A percentile compares a stretch with the other conserved stretches of the same genome.
phyloP scores from a whole-genome alignment of 2,888 invertebrate species.

The Erpobdella octoculata region DNA sequence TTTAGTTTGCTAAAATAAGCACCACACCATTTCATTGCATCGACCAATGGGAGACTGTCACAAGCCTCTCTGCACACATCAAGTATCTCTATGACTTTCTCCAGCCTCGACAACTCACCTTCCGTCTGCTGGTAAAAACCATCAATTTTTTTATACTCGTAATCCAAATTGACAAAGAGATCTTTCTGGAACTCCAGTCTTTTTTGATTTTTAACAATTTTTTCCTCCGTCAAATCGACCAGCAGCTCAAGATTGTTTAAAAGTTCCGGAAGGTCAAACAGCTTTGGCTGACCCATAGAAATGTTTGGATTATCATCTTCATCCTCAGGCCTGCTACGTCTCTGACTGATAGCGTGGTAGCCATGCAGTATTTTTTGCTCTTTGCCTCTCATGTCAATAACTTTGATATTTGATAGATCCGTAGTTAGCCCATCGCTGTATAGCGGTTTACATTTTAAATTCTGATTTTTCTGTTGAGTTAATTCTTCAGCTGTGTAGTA shows the following conservation, averaged over 20 bases:
- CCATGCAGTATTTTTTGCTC: slow-evolving; percentile 68
- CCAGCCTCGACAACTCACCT: background rate
- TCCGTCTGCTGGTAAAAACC: background rate
- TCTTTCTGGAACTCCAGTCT: background rate
- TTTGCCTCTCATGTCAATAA: slow-evolving; percentile 96
- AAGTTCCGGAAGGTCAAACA: slow-evolving; percentile 72
- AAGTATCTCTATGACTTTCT: too few species aligned
- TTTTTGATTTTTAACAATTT: slow-evolving; percentile 64
- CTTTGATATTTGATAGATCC: slow-evolving; percentile 69
- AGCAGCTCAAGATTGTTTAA: slow-evolving; percentile 82
- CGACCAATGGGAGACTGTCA: slow-evolving; percentile 12
- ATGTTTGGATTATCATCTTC: too few species aligned
- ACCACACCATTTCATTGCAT: slow-evolving; percentile 41
- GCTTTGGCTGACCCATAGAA: slow-evolving; percentile 50
- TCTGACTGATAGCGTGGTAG: slow-evolving; percentile 37
- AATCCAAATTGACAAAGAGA: background rate
- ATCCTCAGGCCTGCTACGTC: slow-evolving; percentile 57
- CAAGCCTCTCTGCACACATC: slow-evolving; percentile 15
- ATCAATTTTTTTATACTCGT: background rate
- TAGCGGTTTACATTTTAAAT: slow-evolving; percentile 34
- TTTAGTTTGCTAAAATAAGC: slow-evolving; percentile 45
- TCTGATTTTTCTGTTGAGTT: slow-evolving; percentile 47
- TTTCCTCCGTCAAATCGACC: slow-evolving; percentile 86
- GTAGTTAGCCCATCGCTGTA: too few species aligned
- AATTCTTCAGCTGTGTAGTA: slow-evolving; percentile 54